Percentiles rank a stretch among this genome's conserved stretches.
Evolutionary conservation across 2,888 invertebrate species (phyloP).

Genomic region (Hedya salicella): DNA sequence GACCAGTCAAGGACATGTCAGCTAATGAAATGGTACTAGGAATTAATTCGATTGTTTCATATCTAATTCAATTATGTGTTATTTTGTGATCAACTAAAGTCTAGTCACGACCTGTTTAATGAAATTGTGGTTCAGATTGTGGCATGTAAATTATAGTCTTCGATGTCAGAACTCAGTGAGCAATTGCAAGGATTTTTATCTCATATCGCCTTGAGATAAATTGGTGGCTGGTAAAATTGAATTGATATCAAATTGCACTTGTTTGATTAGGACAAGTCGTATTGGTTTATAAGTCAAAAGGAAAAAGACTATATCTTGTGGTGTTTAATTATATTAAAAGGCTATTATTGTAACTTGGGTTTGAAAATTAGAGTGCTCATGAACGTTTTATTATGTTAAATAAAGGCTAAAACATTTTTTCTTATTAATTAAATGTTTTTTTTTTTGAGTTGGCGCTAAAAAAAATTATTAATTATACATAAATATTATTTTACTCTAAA

Average conservation of each 20-base stretch:
- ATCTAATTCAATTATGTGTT: constrained; percentile 79
- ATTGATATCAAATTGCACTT: constrained; percentile 5
- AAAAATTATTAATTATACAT: no score
- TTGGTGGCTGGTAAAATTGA: constrained; percentile 14
- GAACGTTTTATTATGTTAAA: not conserved
- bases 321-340: constrained; percentile 7
- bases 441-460: no score
- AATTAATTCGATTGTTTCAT: constrained; percentile 66
- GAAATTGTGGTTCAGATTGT: constrained; percentile 54
- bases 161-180: constrained; percentile 6
- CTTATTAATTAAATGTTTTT: not conserved
- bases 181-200: constrained; percentile 36
- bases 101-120: constrained; percentile 70
- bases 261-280: constrained; percentile 15
- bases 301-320: not conserved
- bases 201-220: constrained; percentile 37
- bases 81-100: constrained; percentile 68
- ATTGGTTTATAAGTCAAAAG: constrained; percentile 9
- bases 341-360: not conserved
- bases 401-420: constrained; percentile 6
- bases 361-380: constrained; percentile 1
- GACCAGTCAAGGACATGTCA: constrained; percentile 69
- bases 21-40: constrained; percentile 57
- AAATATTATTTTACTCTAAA: no score
- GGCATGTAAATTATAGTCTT: constrained; percentile 64